A percentile compares a stretch with the other conserved stretches of the same genome.
Conservation (phyloP, 2,888 invertebrate genomes). For the Scrobipalpa atriplicella region DNA sequence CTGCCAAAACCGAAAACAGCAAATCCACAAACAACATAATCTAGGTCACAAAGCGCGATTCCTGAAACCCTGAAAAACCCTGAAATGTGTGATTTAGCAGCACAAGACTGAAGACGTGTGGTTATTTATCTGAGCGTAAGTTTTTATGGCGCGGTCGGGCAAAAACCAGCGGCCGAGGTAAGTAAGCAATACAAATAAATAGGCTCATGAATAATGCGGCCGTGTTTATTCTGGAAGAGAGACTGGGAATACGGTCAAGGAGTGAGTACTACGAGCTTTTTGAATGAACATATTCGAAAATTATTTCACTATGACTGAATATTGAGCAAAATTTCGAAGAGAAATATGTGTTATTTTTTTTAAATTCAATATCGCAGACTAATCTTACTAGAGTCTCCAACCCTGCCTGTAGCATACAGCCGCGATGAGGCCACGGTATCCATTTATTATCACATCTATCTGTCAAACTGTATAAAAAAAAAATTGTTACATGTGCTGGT, state of each 20-base stretch:
- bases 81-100: constrained; percentile 9
- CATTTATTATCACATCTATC: no score
- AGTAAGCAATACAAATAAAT: constrained; percentile 79
- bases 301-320: no score
- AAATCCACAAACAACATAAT: background rate
- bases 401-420: no score
- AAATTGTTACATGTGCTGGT: no score
- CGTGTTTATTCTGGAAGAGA: constrained; percentile 38
- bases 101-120: constrained; percentile 17
- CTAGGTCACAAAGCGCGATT: constrained; percentile 10
- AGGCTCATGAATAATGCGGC: constrained; percentile 76
- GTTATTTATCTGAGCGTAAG: constrained; percentile 23
- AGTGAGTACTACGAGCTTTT: background rate
- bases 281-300: no score
- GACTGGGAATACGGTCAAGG: constrained; percentile 26
- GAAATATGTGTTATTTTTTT: no score
- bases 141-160: constrained; percentile 38
- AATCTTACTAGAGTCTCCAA: no score
- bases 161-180: constrained; percentile 54
- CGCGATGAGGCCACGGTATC: no score
- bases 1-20: background rate
- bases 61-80: background rate
- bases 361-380: no score
- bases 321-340: no score
- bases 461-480: no score